A percentile compares a stretch with the other conserved stretches of the same genome.
These are phyloP conservation scores for Platanista minor DNA, from an alignment of 2,113 vertebrate genomes.

Conservation along the genomic window DNA sequence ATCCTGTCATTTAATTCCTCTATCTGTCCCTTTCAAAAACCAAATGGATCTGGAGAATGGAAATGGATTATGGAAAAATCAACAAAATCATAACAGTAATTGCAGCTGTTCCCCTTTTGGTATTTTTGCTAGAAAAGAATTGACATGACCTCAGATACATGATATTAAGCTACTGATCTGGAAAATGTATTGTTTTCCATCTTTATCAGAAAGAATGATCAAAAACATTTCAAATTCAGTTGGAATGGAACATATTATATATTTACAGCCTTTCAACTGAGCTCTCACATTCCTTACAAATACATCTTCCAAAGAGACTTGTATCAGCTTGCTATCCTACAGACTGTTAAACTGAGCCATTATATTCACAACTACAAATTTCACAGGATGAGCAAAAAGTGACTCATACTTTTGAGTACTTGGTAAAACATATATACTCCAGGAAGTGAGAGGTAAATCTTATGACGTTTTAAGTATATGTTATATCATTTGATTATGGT, in stretches of 20 bases:
- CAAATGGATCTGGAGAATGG: neutral
- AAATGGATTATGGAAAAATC: neutral
- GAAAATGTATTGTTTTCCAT: neutral
- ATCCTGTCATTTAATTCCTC: neutral
- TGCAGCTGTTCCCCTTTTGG: neutral
- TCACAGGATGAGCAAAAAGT: neutral
- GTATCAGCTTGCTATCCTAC: neutral
- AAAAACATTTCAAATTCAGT: neutral
- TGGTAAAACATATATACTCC: neutral
- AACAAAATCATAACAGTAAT: neutral
- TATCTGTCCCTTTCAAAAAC: neutral
- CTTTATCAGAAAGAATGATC: neutral
- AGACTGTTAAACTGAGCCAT: neutral
- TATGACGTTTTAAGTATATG: neutral
- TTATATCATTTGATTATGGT: neutral
- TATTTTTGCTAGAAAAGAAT: neutral
- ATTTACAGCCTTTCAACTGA: neutral
- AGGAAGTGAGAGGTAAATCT: neutral
- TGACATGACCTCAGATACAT: neutral
- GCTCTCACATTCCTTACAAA: neutral
- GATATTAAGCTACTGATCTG: neutral
- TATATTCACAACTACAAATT: neutral
- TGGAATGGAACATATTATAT: neutral
- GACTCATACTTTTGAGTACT: neutral
- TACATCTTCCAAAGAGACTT: neutral